A percentile compares a stretch with the other conserved stretches of the same genome.
Evolutionary conservation across 2,797 vertebrate genomes (phyloP).

Genomic region (Propithecus perrieri): DNA sequence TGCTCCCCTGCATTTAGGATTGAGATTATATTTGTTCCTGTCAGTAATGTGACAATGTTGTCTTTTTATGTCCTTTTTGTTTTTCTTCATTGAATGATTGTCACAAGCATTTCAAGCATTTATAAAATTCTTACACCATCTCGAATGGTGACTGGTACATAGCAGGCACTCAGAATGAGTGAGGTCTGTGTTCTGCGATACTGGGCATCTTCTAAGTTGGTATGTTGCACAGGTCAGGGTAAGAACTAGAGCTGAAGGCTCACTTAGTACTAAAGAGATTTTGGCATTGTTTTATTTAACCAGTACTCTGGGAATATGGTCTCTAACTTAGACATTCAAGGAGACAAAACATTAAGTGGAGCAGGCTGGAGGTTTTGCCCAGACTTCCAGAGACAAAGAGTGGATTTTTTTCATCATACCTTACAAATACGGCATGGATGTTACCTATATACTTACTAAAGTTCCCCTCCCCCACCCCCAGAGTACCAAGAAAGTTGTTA

Average conservation of each 20-base stretch:
- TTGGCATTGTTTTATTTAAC: neutral
- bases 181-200: neutral
- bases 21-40: constrained; percentile 1
- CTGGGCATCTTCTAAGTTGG: neutral
- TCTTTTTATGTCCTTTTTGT: neutral
- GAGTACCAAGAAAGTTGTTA: neutral
- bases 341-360: neutral
- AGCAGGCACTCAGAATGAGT: neutral
- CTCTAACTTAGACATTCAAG: neutral
- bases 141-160: neutral
- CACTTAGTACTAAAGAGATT: neutral
- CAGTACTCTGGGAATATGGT: neutral
- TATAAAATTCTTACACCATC: neutral
- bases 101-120: neutral
- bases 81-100: neutral
- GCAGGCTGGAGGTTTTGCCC: neutral
- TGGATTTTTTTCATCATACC: neutral
- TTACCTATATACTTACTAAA: neutral
- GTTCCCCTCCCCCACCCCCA: too few species aligned
- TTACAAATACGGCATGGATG: neutral
- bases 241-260: neutral
- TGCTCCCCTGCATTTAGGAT: neutral
- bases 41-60: neutral
- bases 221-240: neutral
- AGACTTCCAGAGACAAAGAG: neutral